Evolutionary conservation across 2,797 vertebrate species (phyloP).

Genomic region (Hydrolagus colliei): DNA sequence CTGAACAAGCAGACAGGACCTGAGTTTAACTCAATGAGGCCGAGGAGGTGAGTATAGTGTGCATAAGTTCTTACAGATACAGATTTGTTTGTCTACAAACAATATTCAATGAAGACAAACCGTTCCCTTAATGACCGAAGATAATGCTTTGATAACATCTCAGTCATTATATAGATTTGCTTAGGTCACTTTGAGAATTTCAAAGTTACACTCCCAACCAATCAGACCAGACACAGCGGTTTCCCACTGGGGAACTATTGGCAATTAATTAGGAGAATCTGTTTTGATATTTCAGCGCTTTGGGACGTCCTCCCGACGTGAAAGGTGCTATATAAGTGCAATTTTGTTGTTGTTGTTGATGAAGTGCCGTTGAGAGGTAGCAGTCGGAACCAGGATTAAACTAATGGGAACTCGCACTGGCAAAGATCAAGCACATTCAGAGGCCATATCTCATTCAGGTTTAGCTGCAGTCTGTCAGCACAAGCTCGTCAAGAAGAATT

Average conservation of each 20-base stretch:
- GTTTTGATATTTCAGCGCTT: not conserved
- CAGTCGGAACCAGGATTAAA: not conserved
- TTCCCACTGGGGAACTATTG: not conserved
- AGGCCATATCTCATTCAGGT: not conserved
- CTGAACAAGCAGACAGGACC: too few species aligned
- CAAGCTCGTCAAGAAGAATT: not conserved
- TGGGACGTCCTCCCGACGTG: too few species aligned
- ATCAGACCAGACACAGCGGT: not conserved
- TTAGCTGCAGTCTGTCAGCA: not conserved
- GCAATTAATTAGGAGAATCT: not conserved
- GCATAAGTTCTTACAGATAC: not conserved
- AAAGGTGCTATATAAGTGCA: too few species aligned
- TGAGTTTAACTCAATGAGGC: too few species aligned
- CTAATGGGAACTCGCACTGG: not conserved
- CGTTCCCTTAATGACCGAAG: not conserved
- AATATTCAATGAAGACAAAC: not conserved
- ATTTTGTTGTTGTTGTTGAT: not conserved
- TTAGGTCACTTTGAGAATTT: not conserved
- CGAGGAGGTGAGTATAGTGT: too few species aligned
- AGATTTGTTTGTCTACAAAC: not conserved
- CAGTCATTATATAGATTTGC: not conserved
- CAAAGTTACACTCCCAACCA: not conserved
- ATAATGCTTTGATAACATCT: not conserved
- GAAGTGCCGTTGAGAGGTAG: not conserved
- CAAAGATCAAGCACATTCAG: not conserved